phyloP scores from a whole-genome alignment of 2,113 vertebrate genomes.

The Ageneiosus marmoratus region DNA sequence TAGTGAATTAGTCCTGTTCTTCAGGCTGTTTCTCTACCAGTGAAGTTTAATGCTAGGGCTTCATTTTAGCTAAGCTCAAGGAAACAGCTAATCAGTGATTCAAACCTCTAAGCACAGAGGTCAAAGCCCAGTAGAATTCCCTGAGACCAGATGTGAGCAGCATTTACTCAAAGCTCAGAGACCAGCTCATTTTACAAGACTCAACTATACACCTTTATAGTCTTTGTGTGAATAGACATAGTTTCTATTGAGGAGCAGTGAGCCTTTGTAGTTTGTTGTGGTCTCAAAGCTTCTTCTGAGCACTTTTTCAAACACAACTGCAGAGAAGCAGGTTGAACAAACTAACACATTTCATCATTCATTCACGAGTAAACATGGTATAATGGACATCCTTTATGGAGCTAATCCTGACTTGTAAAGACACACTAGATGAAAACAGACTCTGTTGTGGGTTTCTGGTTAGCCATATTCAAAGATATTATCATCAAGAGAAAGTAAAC shows the following conservation, averaged over 20 bases:
- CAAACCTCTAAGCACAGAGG: conserved; percentile 46
- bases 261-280: conserved; percentile 20
- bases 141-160: conserved; percentile 45
- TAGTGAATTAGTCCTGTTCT: conserved; percentile 18
- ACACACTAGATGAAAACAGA: conserved; percentile 34
- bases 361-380: background rate
- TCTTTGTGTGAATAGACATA: conserved; percentile 5
- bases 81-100: conserved; percentile 67
- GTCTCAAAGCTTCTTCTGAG: conserved; percentile 4
- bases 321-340: conserved; percentile 17
- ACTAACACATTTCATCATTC: conserved; percentile 4
- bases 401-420: conserved; percentile 20
- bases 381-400: background rate
- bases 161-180: conserved; percentile 18
- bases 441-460: background rate
- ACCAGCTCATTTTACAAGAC: conserved; percentile 24
- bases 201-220: background rate
- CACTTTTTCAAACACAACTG: background rate
- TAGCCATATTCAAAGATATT: conserved; percentile 25
- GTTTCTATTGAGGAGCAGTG: conserved; percentile 19
- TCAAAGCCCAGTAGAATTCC: conserved; percentile 57
- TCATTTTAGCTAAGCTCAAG: conserved; percentile 30
- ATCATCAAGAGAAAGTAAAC: conserved; percentile 10
- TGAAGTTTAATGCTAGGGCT: conserved; percentile 10
- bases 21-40: conserved; percentile 34